Base-by-base conservation (phyloP, 2,113 vertebrate genomes). In the Microcebus murinus region DNA sequence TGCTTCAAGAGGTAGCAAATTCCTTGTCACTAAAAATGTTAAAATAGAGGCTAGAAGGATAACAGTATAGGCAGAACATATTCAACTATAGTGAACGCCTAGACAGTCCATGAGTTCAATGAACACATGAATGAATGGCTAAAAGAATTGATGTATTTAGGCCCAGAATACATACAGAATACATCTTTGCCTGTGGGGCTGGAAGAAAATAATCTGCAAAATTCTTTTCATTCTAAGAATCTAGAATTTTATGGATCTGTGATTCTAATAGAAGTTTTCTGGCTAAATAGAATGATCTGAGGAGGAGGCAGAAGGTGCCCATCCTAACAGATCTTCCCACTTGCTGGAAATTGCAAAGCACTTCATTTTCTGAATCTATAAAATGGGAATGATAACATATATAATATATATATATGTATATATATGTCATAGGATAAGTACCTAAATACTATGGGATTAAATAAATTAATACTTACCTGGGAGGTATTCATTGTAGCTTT, bases 181-280 rank as follows among this genome's bases (percentile, higher is more conserved):
- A 42, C 42, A 87, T 17, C 36, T 65, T 20, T 73, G 7, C 15
- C 13, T 15, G 10, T 29, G 9, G 8, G 27, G 14, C n/a, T 83
- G 23, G 23, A 52, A 80, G 65, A 85, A 70, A 20, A 71, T 25
- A 23, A 68, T 21, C 13, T 73, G 14, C 13, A 68, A 71, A 91
- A 73, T 67, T 86, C 18, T 18, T 73, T 79, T 82, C 15, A 29
- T 89, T 89, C 39, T 80, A 39, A 91, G 48, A 89, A 42, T 81
- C 21, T 85, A 71, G 15, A 42, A 52, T 42, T 88, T 18, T 63
- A 55, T 23, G 73, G 27, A 45, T 74, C 2, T 68, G 15, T 68
- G 61, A 39, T 89, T 70, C 36, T 86, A 77, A 36, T 14, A 55
- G 18, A 84, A 81, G 1, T 83, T 63, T 87, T 12, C 25, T 48